These are phyloP conservation scores for Schizopygopsis pylzovi DNA, from an alignment of 2,797 vertebrate genomes.

Conservation along the genomic window DNA sequence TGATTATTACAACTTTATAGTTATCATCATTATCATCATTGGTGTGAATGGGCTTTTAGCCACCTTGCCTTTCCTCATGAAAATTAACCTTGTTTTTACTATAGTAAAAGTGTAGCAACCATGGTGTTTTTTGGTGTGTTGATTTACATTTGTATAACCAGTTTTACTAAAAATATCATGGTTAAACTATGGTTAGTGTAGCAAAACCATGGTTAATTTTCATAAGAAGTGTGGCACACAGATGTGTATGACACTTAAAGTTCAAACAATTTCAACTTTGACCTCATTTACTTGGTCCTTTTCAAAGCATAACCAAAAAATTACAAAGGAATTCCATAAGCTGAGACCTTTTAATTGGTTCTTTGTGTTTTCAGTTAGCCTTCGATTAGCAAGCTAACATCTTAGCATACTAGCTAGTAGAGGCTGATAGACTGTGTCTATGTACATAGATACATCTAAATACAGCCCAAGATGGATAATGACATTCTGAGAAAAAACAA, in stretches of 20 bases:
- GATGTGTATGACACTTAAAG: background rate
- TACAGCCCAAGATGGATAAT: background rate
- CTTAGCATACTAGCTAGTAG: background rate
- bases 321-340: background rate
- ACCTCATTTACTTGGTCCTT: no score
- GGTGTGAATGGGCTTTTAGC: background rate
- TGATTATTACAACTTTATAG: background rate
- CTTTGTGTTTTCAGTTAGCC: slow-evolving; percentile 2
- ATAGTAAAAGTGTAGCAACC: background rate
- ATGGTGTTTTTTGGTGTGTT: background rate
- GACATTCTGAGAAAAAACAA: slow-evolving; percentile 1
- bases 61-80: background rate
- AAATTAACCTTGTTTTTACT: background rate
- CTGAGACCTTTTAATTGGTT: background rate
- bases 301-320: background rate
- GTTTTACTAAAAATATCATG: background rate
- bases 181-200: background rate
- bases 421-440: background rate
- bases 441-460: background rate
- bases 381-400: background rate
- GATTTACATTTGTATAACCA: background rate
- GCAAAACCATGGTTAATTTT: background rate
- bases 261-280: background rate
- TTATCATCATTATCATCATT: background rate
- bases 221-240: background rate